Conservation (phyloP, 2,888 invertebrate genomes). For the Orgyia antiqua region DNA sequence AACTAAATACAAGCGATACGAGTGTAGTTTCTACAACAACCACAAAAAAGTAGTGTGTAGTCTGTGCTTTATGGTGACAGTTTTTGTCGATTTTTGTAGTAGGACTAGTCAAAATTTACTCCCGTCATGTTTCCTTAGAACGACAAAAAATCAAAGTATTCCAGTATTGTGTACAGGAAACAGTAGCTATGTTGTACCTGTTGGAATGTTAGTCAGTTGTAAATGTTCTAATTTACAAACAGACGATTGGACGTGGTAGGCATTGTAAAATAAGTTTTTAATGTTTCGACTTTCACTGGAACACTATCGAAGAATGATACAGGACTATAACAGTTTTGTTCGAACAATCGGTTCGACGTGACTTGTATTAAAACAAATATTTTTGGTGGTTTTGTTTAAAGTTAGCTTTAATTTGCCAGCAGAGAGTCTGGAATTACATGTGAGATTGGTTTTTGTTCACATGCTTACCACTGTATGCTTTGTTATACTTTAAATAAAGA, state of each 20-base stretch:
- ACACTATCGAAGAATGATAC: conserved; percentile 12
- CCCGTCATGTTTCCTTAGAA: too few relatives aligned
- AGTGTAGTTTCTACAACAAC: neutral
- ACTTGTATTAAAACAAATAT: conserved; percentile 15
- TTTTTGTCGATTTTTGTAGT: too few relatives aligned
- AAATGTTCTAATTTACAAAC: conserved; percentile 37
- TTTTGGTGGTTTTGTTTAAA: too few relatives aligned
- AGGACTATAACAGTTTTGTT: conserved; percentile 28
- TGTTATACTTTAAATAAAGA: too few relatives aligned
- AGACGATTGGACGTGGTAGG: conserved; percentile 25
- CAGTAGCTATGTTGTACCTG: conserved; percentile 21
- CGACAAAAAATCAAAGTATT: too few relatives aligned
- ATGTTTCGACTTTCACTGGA: conserved; percentile 37
- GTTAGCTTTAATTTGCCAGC: too few relatives aligned
- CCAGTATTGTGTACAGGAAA: conserved; percentile 25
- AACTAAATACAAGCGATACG: too few relatives aligned
- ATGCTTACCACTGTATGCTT: too few relatives aligned
- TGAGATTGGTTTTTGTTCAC: too few relatives aligned
- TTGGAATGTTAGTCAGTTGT: conserved; percentile 28
- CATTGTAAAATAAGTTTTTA: conserved; percentile 33
- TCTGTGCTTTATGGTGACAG: neutral
- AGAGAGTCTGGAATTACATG: too few relatives aligned
- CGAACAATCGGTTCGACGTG: conserved; percentile 22
- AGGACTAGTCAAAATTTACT: too few relatives aligned
- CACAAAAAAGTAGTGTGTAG: neutral